phyloP scores from a whole-genome alignment of 1,140 invertebrate species.

The Meloidogyne chitwoodi region DNA sequence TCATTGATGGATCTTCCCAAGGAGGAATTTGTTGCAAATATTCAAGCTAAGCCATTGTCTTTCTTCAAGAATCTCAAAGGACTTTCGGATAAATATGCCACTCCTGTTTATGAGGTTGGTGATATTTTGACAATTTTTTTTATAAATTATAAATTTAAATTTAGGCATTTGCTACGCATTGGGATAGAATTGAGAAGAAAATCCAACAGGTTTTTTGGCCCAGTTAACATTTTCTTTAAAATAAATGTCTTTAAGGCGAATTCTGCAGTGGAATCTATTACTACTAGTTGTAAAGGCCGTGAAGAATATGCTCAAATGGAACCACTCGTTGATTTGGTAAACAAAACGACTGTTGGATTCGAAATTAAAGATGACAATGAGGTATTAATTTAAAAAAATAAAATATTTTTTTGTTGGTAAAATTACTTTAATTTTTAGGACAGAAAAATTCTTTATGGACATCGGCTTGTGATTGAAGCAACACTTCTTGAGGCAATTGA shows the following conservation, averaged over 20 bases:
- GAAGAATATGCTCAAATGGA: neutral
- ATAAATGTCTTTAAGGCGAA: neutral
- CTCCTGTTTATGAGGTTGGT: neutral
- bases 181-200: neutral
- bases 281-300: neutral
- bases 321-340: neutral
- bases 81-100: neutral
- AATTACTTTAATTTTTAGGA: neutral
- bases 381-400: too few species aligned
- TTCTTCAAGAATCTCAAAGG: neutral
- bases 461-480: neutral
- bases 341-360: neutral
- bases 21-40: neutral
- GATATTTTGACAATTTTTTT: neutral
- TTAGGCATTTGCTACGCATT: neutral
- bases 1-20: neutral
- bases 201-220: neutral
- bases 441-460: neutral
- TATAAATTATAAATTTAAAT: neutral
- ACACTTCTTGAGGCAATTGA: neutral
- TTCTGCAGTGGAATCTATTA: neutral
- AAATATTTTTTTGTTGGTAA: neutral
- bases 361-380: neutral
- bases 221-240: neutral
- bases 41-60: neutral